phyloP scores from a whole-genome alignment of 2,888 invertebrate genomes.

The Aethes cnicana region DNA sequence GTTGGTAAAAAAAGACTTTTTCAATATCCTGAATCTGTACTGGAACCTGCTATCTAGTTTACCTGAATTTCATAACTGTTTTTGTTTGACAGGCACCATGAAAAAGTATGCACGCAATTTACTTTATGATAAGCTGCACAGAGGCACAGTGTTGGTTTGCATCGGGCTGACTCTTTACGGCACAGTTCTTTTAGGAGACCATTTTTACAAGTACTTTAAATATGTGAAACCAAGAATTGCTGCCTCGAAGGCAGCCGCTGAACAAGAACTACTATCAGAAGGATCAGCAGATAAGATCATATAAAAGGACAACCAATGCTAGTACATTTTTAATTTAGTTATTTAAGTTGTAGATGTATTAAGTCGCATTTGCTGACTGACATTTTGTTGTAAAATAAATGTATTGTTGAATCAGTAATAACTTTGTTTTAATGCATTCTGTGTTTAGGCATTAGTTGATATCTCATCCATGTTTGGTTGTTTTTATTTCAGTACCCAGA shows the following conservation, averaged over 20 bases:
- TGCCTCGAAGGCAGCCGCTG: slow-evolving; percentile 58
- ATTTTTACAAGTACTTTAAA: slow-evolving; percentile 67
- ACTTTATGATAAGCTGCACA: slow-evolving; percentile 75
- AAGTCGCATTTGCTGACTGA: slow-evolving; percentile 1
- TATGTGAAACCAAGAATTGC: slow-evolving; percentile 69
- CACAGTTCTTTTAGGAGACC: slow-evolving; percentile 55
- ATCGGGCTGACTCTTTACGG: slow-evolving; percentile 68
- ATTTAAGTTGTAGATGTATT: slow-evolving; percentile 28
- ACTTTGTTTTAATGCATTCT: neutral
- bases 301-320: slow-evolving; percentile 40
- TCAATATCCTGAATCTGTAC: too few species aligned
- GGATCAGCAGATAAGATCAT: slow-evolving; percentile 68
- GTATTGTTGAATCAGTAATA: slow-evolving; percentile 1
- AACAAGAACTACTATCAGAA: slow-evolving; percentile 74
- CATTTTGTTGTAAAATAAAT: slow-evolving; percentile 11
- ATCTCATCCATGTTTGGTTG: too few species aligned
- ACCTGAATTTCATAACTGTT: neutral
- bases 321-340: slow-evolving; percentile 29
- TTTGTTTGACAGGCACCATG: slow-evolving; percentile 58
- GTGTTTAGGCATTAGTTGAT: neutral
- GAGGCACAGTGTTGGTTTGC: slow-evolving; percentile 69
- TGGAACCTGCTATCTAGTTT: too few species aligned
- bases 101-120: slow-evolving; percentile 66
- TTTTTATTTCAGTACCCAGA: too few species aligned
- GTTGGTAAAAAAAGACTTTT: too few species aligned